Conservation (phyloP, 2,797 vertebrate species). For the Falco concolor region DNA sequence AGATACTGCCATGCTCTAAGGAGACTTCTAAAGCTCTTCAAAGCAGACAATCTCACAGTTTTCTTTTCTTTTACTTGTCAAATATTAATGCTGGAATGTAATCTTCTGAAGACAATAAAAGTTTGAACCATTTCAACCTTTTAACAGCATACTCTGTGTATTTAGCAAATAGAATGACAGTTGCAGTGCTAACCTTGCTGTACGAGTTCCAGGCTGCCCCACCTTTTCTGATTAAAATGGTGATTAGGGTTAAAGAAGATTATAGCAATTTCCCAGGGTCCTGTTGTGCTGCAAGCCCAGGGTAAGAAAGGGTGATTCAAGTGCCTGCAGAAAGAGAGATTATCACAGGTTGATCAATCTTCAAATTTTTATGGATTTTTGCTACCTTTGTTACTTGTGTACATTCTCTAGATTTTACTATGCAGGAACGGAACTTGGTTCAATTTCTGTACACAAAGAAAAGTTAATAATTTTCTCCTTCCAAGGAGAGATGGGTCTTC, state of each 20-base stretch:
- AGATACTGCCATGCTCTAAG: not conserved
- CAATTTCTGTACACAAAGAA: not conserved
- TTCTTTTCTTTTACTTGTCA: conserved; percentile 29
- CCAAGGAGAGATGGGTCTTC: not conserved
- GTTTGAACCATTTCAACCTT: conserved; percentile 11
- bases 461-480: not conserved
- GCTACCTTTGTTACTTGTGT: not conserved
- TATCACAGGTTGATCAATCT: not conserved
- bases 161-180: conserved; percentile 7
- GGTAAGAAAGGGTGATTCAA: not conserved
- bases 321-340: not conserved
- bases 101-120: conserved; percentile 26
- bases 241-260: conserved; percentile 32
- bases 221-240: conserved; percentile 37
- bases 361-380: not conserved
- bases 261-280: conserved; percentile 15
- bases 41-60: not conserved
- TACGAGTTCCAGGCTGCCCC: not conserved
- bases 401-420: not conserved
- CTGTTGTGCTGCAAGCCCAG: not conserved
- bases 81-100: conserved; percentile 13
- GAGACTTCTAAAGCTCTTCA: not conserved
- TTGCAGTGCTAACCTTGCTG: not conserved
- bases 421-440: not conserved
- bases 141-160: not conserved